Evolutionary conservation across 2,888 invertebrate genomes (phyloP), one percentile per base, ranked within the genome.

Genomic region (Luperina nickerlii): DNA sequence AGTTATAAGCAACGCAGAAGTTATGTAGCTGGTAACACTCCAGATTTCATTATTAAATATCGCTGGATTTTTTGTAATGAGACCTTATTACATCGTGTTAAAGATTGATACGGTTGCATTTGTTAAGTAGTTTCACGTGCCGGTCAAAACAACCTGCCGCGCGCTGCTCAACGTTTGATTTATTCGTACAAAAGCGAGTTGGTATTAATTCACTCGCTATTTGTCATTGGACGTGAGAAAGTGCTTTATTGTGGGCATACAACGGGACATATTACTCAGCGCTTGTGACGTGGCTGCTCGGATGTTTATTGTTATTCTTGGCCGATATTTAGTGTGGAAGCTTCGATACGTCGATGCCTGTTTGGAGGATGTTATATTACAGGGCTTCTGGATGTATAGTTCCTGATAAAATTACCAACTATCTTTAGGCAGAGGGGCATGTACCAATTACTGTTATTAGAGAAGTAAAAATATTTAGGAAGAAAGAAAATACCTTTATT

Each of bases 171-270:
- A 91, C 88, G 90, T 93, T 94, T 95, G 95, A 95, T 95, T 95
- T 95, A 95, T 95, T 88, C 91, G 88, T 91, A 94, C 94, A 91
- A 94, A 93, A 91, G 90, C 89, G 68, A 87, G 90, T 92, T 90
- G 90, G 94, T 94, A 95, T 95, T 95, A 95, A 95, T 96, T 95
- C 96, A 94, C 92, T 92, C 90, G 94, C 94, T 94, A 96, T 96
- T 96, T 96, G 96, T 96, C 96, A 94, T 95, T 93, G 91, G 89
- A 95, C 92, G 95, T 95, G 95, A 95, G 95, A 95, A 95, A 95
- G 95, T 95, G 93, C 92, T 95, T 94, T 95, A 95, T 96, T 95
- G 95, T 95, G 92, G 89, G 91, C 89, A 89, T 89, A 92, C 91
- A 92, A 89, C 92, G 90, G 92, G 92, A 93, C 93, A 94, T 95